Evolutionary conservation across 1,140 invertebrate genomes (phyloP).

Genomic region (Aphidius gifuensis): DNA sequence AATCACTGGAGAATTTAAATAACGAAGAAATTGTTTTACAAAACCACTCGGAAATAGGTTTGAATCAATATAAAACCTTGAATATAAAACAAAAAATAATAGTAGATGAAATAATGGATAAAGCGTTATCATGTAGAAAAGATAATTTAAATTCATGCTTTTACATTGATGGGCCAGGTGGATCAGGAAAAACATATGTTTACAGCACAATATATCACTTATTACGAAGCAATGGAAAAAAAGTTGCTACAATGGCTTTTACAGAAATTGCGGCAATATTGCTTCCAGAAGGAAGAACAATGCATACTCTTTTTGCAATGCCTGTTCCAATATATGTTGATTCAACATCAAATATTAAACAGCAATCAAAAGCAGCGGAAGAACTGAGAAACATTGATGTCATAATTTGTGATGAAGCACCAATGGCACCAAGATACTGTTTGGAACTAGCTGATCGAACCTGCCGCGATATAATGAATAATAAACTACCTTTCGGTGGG

Average conservation of each 20-base stretch:
- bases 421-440: slow-evolving; percentile 29
- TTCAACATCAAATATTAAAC: slow-evolving; percentile 30
- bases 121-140: background rate
- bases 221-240: slow-evolving; percentile 16
- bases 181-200: slow-evolving; percentile 27
- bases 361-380: slow-evolving; percentile 31
- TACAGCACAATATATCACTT: slow-evolving; percentile 21
- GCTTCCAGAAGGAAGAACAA: slow-evolving; percentile 28
- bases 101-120: slow-evolving; percentile 7
- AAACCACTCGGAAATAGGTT: slow-evolving; percentile 8
- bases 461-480: slow-evolving; percentile 25
- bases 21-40: slow-evolving; percentile 5
- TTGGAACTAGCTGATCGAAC: slow-evolving; percentile 27
- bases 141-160: slow-evolving; percentile 8
- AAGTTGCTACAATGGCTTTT: slow-evolving; percentile 27
- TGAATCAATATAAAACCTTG: slow-evolving; percentile 13
- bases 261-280: slow-evolving; percentile 32
- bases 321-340: slow-evolving; percentile 24
- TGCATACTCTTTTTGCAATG: slow-evolving; percentile 26
- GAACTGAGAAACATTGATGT: slow-evolving; percentile 21
- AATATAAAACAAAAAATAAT: slow-evolving; percentile 17
- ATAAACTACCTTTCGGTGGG: slow-evolving; percentile 29
- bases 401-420: slow-evolving; percentile 39
- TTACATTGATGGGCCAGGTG: slow-evolving; percentile 28
- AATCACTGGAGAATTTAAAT: background rate